These are phyloP conservation scores for Phymatocera aterrima DNA, from an alignment of 2,888 invertebrate genomes.

Conservation along the genomic window DNA sequence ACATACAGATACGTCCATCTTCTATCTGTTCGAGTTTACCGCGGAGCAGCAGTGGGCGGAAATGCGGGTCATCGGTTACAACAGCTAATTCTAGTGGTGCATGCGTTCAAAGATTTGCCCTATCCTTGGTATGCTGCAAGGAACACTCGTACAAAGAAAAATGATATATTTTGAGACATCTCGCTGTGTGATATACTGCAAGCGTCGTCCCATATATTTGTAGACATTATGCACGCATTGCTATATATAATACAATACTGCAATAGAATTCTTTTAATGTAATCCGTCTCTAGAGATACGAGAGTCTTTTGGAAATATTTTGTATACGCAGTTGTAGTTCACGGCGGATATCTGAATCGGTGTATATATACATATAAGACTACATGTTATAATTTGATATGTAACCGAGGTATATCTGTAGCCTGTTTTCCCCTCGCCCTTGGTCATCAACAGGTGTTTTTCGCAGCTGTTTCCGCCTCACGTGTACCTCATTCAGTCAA, in stretches of 20 bases:
- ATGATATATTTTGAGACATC: not conserved
- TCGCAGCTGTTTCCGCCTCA: not conserved
- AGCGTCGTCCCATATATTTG: no score
- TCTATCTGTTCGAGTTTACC: not conserved
- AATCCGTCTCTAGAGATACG: no score
- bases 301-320: no score
- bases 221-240: no score
- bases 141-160: not conserved
- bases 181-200: not conserved
- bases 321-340: no score
- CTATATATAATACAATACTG: no score
- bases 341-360: no score
- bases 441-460: slow-evolving; percentile 41
- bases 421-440: not conserved
- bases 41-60: slow-evolving; percentile 14
- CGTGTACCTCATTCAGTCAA: not conserved
- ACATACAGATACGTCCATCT: no score
- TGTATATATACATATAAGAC: not conserved
- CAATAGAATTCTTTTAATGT: no score
- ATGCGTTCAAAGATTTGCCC: not conserved
- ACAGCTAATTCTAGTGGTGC: slow-evolving; percentile 31
- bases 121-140: not conserved
- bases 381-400: not conserved
- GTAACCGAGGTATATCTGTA: not conserved
- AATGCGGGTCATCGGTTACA: slow-evolving; percentile 44